Evolutionary conservation across 1,140 invertebrate species (phyloP).

Genomic region (Tenebrio molitor): DNA sequence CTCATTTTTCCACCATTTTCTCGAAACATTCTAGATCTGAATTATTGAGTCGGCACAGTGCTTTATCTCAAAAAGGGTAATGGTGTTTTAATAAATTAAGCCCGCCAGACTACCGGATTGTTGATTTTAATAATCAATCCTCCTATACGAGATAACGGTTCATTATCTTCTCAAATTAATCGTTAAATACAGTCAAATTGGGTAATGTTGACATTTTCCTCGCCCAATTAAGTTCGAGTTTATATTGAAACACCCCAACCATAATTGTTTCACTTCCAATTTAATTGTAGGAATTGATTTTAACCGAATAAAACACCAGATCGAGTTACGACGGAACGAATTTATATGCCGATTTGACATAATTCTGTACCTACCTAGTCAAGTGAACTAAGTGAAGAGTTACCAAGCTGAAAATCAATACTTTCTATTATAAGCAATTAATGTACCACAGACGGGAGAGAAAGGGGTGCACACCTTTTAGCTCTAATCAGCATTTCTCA

Average conservation of each 20-base stretch:
- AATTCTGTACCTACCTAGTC: background rate
- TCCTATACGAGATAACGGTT: background rate
- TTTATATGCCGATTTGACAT: constrained; percentile 16
- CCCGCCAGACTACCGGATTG: background rate
- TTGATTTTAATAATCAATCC: constrained; percentile 14
- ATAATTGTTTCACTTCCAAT: constrained; percentile 25
- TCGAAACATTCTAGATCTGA: constrained; percentile 4
- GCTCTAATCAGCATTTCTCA: constrained; percentile 29
- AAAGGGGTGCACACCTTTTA: constrained; percentile 16
- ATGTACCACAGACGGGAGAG: background rate
- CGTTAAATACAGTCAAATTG: constrained; percentile 30
- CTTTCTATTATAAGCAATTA: constrained; percentile 30
- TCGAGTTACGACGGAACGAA: constrained; percentile 1
- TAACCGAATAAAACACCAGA: constrained; percentile 31
- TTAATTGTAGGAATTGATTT: constrained; percentile 2
- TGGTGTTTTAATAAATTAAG: constrained; percentile 20
- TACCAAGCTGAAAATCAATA: constrained; percentile 19
- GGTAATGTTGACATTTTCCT: constrained; percentile 30
- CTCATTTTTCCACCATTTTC: background rate
- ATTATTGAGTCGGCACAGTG: constrained; percentile 1
- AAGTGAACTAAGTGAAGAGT: background rate
- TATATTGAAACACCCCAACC: constrained; percentile 11
- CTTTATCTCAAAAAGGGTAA: constrained; percentile 1
- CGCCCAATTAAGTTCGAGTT: constrained; percentile 22
- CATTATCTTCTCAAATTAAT: constrained; percentile 11